Evolutionary conservation across 2,797 vertebrate species (phyloP).

Genomic region (Smutsia gigantea): DNA sequence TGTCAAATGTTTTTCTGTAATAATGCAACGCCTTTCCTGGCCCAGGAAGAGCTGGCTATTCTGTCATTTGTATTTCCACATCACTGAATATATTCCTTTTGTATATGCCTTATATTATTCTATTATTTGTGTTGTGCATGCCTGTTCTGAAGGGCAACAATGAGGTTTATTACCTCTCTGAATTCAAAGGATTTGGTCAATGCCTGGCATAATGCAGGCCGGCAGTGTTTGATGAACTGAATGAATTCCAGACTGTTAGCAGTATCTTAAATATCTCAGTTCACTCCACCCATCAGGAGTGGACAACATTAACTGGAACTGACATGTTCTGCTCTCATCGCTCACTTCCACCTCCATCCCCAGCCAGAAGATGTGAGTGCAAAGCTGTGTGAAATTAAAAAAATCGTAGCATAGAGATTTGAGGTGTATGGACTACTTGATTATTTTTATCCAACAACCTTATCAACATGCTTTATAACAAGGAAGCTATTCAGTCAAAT

Average conservation of each 20-base stretch:
- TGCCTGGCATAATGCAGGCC: not conserved
- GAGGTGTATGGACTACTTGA: not conserved
- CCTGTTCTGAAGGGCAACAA: slow-evolving; percentile 5
- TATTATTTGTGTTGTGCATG: not conserved
- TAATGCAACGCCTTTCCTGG: not conserved
- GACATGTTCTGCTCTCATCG: not conserved
- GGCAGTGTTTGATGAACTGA: not conserved
- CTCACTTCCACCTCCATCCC: not conserved
- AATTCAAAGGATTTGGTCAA: slow-evolving; percentile 10
- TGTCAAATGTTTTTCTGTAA: not conserved
- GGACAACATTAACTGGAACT: not conserved
- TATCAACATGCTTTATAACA: slow-evolving; percentile 43
- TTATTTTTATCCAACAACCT: slow-evolving; percentile 54
- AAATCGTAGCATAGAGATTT: slow-evolving; percentile 34
- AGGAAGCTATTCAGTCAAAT: slow-evolving; percentile 38
- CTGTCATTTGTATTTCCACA: not conserved
- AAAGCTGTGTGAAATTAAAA: slow-evolving; percentile 72
- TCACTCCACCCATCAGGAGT: not conserved
- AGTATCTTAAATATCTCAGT: not conserved
- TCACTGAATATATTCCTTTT: not conserved
- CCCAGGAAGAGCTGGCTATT: not conserved
- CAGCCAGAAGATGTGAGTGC: slow-evolving; percentile 43
- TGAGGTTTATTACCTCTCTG: not conserved
- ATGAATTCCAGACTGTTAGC: not conserved
- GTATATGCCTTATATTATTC: not conserved